phyloP scores from a whole-genome alignment of 2,888 invertebrate species.

The Electrophaes corylata region DNA sequence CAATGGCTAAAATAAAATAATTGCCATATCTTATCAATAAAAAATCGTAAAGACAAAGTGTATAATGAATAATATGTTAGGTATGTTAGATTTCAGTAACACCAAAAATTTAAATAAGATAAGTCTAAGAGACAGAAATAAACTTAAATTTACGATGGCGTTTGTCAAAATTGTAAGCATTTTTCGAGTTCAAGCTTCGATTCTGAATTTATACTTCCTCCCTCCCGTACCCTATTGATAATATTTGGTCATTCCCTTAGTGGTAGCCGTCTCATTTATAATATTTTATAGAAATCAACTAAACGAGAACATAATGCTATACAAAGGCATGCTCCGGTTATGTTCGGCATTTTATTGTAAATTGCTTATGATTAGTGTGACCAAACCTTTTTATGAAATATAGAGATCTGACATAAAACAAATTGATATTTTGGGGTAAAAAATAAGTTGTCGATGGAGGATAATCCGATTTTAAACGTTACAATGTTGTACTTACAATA shows the following conservation, averaged over 20 bases:
- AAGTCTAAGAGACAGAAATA: no score
- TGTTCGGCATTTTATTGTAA: slow-evolving; percentile 68
- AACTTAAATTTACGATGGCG: no score
- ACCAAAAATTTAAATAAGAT: no score
- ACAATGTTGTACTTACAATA: slow-evolving; percentile 17
- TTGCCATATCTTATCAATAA: no score
- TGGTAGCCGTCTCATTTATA: slow-evolving; percentile 83
- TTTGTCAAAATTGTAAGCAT: no score
- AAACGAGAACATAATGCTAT: slow-evolving; percentile 78
- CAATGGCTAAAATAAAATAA: no score
- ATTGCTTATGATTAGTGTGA: slow-evolving; percentile 72
- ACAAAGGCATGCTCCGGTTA: slow-evolving; percentile 73
- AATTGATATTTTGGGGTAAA: slow-evolving; percentile 33
- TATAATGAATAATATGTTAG: no score
- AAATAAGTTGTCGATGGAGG: slow-evolving; percentile 11
- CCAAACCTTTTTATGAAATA: slow-evolving; percentile 51
- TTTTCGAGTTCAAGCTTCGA: no score
- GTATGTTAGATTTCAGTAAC: no score
- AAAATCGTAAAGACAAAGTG: no score
- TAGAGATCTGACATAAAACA: slow-evolving; percentile 35
- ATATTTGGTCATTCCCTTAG: slow-evolving; percentile 82
- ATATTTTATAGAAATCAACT: slow-evolving; percentile 85
- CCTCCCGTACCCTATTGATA: slow-evolving; percentile 53
- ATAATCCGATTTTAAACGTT: slow-evolving; percentile 9
- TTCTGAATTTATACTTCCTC: slow-evolving; percentile 52